Evolutionary conservation across 2,888 invertebrate species (phyloP).

Genomic region (Drosophila differens): DNA sequence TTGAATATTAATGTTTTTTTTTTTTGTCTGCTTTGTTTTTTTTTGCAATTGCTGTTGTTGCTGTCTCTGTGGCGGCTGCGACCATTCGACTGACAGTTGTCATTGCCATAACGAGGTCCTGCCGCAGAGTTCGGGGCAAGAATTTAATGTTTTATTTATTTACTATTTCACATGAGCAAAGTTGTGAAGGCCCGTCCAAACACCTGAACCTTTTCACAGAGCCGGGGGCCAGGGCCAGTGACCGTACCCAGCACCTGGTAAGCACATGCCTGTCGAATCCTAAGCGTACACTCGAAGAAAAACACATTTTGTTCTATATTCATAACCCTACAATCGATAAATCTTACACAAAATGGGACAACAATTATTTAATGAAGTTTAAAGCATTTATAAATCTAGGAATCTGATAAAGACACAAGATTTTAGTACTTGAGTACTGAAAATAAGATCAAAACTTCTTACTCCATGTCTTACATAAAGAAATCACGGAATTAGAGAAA

Average conservation of each 20-base stretch:
- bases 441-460: background rate
- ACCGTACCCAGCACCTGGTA: background rate
- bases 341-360: background rate
- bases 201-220: slow-evolving; percentile 45
- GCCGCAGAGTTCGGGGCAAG: background rate
- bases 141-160: slow-evolving; percentile 37
- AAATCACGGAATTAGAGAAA: background rate
- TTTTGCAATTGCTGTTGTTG: slow-evolving; percentile 11
- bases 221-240: background rate
- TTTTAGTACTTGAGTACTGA: background rate
- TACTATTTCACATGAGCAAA: background rate
- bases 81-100: slow-evolving; percentile 3
- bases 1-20: background rate
- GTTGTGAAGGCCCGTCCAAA: slow-evolving; percentile 12
- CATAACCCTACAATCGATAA: background rate
- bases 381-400: background rate
- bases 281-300: background rate
- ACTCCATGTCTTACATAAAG: background rate
- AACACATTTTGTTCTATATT: background rate
- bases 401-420: background rate
- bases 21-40: background rate
- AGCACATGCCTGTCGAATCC: background rate
- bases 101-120: background rate
- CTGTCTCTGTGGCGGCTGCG: slow-evolving; percentile 1
- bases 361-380: background rate